A percentile compares a stretch with the other conserved stretches of the same genome.
phyloP scores from a whole-genome alignment of 1,140 invertebrate genomes.

The Liolophura sinensis region DNA sequence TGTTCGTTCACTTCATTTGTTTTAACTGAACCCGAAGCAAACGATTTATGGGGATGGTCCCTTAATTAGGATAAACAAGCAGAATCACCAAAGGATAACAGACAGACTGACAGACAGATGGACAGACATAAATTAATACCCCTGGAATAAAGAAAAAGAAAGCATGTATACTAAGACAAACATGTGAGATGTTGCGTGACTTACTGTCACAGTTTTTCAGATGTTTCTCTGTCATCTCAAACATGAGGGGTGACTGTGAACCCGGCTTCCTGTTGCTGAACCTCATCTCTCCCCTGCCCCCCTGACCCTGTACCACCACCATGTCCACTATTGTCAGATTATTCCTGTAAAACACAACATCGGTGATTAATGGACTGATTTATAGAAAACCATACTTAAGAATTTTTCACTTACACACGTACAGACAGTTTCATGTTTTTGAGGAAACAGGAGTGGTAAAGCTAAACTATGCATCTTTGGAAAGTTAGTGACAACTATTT shows the following conservation, averaged over 20 bases:
- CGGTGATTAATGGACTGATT: neutral
- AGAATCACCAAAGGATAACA: too few relatives aligned
- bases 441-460: too few relatives aligned
- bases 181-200: constrained; percentile 35
- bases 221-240: constrained; percentile 84
- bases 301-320: constrained; percentile 78
- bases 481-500: too few relatives aligned
- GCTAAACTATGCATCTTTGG: too few relatives aligned
- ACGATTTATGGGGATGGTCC: too few relatives aligned
- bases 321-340: constrained; percentile 92
- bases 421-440: neutral
- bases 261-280: constrained; percentile 88
- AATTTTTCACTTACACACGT: too few relatives aligned
- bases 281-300: constrained; percentile 82
- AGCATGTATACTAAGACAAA: neutral
- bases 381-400: neutral
- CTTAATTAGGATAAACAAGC: too few relatives aligned
- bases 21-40: too few relatives aligned
- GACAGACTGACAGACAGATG: too few relatives aligned
- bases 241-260: constrained; percentile 59
- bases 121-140: too few relatives aligned
- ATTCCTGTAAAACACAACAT: constrained; percentile 74
- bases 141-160: neutral
- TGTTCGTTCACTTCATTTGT: too few relatives aligned
- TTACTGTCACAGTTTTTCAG: constrained; percentile 79